Base-by-base conservation (phyloP, 2,113 vertebrate species). In the Esox niger region DNA sequence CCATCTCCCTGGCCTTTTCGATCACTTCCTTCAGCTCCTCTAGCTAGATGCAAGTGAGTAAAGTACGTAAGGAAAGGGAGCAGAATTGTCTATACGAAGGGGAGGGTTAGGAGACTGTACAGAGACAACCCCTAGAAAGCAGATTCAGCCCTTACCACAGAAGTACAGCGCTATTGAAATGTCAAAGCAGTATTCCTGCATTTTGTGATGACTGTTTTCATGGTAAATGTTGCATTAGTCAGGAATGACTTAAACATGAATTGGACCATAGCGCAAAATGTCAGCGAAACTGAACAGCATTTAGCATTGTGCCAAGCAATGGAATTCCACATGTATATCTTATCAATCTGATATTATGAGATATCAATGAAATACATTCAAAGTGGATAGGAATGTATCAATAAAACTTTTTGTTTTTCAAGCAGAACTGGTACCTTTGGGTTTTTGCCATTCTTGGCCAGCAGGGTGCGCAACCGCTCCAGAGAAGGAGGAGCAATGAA, bases 1-100 rank as follows among this genome's bases (percentile, higher is more conserved):
- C 96, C 96, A 98, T 98, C 81, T 98, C 97, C 6, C 94, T 91
- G 0, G 96, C 96, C 83, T 97, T 97, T 82, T 98, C 96, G 64
- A 94, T 94, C 27, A 95, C 92, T 71, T 97, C 94, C 90, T 94
- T 93, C 63, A 96, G 79, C 66, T 98, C 95, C 84, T 98, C 96
- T 0, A 93, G 94, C 97, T 98, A 88, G 20, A 84, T 69, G 52
- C 26, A 81, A 25, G 6, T 2, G 13, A 6, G 20, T 13, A 32
- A 1, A 62, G 11, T 21, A 57, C 64, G 17, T 3, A 8, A 1
- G 21, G 11, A 58, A 27, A 54, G 20, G n/a, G 43, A 55, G 62
- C 13, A 62, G 27, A 9, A 4, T 2, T 21, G 23, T 20, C 8
- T 17, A n/a, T 26, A 8, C 1, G 30, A 0, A 25, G 61, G n/a